Conservation (phyloP, 2,797 vertebrate species). For the Microctenopoma steveboyesi region DNA sequence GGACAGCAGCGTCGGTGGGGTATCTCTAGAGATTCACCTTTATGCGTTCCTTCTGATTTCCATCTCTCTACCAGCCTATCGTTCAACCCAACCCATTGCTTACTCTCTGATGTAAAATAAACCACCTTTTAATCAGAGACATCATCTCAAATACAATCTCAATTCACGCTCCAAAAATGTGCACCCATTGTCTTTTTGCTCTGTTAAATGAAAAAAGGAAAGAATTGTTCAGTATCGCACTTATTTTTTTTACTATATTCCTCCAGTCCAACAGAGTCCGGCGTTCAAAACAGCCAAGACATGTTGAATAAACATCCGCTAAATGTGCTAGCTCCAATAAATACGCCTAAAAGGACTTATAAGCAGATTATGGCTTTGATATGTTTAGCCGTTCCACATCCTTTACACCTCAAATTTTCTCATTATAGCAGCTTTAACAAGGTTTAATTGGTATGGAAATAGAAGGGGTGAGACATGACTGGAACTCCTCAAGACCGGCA, state of each 20-base stretch:
- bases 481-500: slow-evolving; percentile 56
- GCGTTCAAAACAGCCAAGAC: slow-evolving; percentile 16
- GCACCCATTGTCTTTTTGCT: slow-evolving; percentile 3
- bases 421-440: slow-evolving; percentile 69
- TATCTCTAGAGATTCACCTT: slow-evolving; percentile 70
- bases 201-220: too few species aligned
- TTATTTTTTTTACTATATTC: background rate
- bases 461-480: slow-evolving; percentile 77
- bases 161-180: background rate
- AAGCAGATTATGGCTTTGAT: slow-evolving; percentile 39
- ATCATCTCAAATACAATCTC: slow-evolving; percentile 53
- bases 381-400: slow-evolving; percentile 57
- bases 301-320: slow-evolving; percentile 29
- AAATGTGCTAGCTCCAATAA: slow-evolving; percentile 9
- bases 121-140: slow-evolving; percentile 65
- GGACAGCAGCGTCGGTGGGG: slow-evolving; percentile 29
- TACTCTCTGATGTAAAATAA: slow-evolving; percentile 36
- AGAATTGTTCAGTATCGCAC: background rate
- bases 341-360: slow-evolving; percentile 18
- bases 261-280: slow-evolving; percentile 4
- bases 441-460: slow-evolving; percentile 82
- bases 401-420: slow-evolving; percentile 74
- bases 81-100: background rate
- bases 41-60: slow-evolving; percentile 50
- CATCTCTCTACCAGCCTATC: slow-evolving; percentile 34